Conservation (phyloP, 2,888 invertebrate genomes). For the Drosophila anceps region DNA sequence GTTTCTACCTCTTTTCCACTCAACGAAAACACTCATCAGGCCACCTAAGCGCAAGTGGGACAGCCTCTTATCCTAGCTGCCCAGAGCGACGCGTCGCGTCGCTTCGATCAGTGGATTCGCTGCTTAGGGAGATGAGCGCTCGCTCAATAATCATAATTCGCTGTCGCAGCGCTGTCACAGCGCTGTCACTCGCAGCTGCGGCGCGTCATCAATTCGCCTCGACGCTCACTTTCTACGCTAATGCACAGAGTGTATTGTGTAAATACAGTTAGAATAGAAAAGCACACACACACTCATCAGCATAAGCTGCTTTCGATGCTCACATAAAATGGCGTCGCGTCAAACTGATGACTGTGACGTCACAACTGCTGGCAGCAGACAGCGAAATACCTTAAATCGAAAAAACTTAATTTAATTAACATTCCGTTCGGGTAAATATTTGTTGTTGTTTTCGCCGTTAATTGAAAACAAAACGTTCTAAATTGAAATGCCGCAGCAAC, state of each 20-base stretch:
- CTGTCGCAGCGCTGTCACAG: not conserved
- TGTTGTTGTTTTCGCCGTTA: conserved; percentile 34
- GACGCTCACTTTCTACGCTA: conserved; percentile 1
- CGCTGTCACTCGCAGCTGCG: not conserved
- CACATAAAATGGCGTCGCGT: conserved; percentile 64
- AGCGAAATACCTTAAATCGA: not conserved
- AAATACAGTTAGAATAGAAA: conserved; percentile 3
- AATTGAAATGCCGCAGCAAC: conserved; percentile 30
- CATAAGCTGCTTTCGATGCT: not conserved
- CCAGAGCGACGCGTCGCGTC: no score
- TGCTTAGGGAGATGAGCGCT: not conserved
- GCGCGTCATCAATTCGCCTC: conserved; percentile 5
- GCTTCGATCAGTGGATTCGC: not conserved
- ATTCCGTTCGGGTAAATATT: conserved; percentile 30
- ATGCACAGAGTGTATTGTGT: not conserved
- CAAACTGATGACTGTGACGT: conserved; percentile 57
- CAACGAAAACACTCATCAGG: not conserved
- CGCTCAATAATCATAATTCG: conserved; percentile 9
- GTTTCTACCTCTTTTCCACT: not conserved
- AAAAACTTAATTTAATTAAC: conserved; percentile 40
- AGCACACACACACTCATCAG: not conserved
- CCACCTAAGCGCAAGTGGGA: not conserved
- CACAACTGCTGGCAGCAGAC: conserved; percentile 29
- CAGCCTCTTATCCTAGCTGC: not conserved
- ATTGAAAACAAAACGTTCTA: conserved; percentile 34